Evolutionary conservation across 2,797 vertebrate genomes (phyloP), one percentile per base, ranked within the genome.

Genomic region (Hipposideros larvatus): DNA sequence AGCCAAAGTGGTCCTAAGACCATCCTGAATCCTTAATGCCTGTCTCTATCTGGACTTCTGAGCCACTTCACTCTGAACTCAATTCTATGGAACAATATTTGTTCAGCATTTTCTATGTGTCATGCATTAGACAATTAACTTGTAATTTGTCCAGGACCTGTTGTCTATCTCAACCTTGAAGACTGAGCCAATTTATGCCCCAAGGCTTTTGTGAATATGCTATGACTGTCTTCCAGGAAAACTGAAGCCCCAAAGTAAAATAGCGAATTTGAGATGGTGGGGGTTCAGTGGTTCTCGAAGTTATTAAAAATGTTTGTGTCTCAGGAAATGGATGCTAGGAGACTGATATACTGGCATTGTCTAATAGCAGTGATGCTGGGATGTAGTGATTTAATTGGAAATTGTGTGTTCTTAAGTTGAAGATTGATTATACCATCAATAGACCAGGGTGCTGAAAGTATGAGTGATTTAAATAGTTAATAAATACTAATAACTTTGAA

Each of bases 401-500:
- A 90, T 37, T 73, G 74, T 90, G 37, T 48, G 15, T 71, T 87
- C 66, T 78, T 96, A 83, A 84, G 51, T 48, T 79, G 21, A 66
- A 80, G 34, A 74, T 11, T 71, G 65, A 77, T 88, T 59, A 65
- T 65, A 48, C 18, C 73, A 51, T 87, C 14, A 34, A 71, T 37
- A 95, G 61, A 84, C 51, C 37, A 85, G 8, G 13, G 5, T 24
- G 41, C 53, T 87, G 37, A 83, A 78, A 82, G 79, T 41, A 70
- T 18, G 22, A 79, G 8, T 84, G 46, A 89, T 63, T 77, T 78
- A 86, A 93, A 18, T 79, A 87, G 59, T 31, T 61, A 74, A 83
- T 95, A 90, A 91, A 55, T 53, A 91, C 22, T 63, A 94, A 78
- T 31, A 84, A 89, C 14, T 19, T 73, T 84, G 34, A 93, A 65